Conservation (phyloP, 2,113 vertebrate species). For the Athene cunicularia region DNA sequence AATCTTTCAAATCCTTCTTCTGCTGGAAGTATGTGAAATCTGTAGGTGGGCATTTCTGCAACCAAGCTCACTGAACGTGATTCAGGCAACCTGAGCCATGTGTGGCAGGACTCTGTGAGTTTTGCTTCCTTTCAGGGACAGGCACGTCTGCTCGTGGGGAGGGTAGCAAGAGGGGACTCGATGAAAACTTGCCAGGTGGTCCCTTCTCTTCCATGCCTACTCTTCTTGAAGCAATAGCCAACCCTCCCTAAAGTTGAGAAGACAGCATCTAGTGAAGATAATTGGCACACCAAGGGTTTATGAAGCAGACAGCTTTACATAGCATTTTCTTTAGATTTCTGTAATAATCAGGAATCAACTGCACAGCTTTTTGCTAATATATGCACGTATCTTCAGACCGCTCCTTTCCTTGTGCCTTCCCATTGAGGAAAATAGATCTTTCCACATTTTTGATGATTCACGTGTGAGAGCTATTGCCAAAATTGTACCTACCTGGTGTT, state of each 20-base stretch:
- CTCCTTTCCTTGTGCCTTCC: neutral
- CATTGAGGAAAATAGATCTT: neutral
- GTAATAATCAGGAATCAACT: neutral
- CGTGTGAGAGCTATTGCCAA: neutral
- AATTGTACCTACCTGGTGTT: neutral
- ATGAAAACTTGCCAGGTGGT: neutral
- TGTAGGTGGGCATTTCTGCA: neutral
- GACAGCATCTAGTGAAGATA: neutral
- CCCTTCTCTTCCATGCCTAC: neutral
- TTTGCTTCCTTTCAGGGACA: neutral
- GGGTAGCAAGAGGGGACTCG: accelerated
- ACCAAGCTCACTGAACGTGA: accelerated
- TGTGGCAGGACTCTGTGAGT: neutral
- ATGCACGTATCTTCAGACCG: neutral
- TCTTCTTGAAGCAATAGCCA: neutral
- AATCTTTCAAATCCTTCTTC: neutral
- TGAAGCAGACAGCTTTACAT: neutral
- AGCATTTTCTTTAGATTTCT: neutral
- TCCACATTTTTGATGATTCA: neutral
- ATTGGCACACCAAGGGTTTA: neutral
- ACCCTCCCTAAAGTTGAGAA: neutral
- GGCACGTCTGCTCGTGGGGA: neutral
- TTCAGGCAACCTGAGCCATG: neutral
- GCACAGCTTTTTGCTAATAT: neutral
- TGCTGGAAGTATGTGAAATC: neutral